Evolutionary conservation across 2,797 vertebrate genomes (phyloP), one percentile per base, ranked within the genome.

Genomic region (Florisuga fusca): DNA sequence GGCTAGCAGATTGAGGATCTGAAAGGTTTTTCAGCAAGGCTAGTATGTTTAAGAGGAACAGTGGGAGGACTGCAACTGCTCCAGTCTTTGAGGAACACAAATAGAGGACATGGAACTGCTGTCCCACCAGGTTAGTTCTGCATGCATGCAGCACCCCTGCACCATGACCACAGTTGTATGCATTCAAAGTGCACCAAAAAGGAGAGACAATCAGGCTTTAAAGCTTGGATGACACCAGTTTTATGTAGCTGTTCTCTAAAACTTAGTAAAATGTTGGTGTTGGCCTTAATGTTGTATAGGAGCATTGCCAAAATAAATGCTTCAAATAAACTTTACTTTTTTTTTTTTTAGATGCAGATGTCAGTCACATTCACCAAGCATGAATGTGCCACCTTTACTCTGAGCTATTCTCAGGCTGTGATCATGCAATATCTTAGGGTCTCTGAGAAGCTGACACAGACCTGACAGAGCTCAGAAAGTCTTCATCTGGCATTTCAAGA

Each of bases 401-500:
- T 75, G 66, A 48, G 12, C 64, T 59, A 6, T 63, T 89, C 80
- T 59, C 58, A 53, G 61, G 22, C 50, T 50, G 64, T 26, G 64
- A 85, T 62, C 4, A 1, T 10, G 27, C 71, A 54, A 2, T 54
- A 62, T 59, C 67, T 78, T 62, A 36, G 29, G 14, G 51, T 61
- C 62, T 88, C 84, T 82, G 0, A 55, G 45, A 73, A 87, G 59
- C 58, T 62, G 57, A 25, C 88, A 53, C 53, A 81, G 36, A 41
- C 58, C 87, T 43, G 41, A 61, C 0, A 61, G 62, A 75, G 21
- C 68, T 85, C 75, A 67, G 23, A 71, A 93, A 77, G 33, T 74
- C 68, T 57, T 83, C 84, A 71, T 36, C 61, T 74, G 82, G 53
- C 79, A 71, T 33, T 93, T 91, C 59, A 80, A n/a, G 74, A 77